Percentiles rank a stretch among this genome's conserved stretches.
Evolutionary conservation across 2,113 vertebrate species (phyloP).

Genomic region (Pollimyrus isidori): DNA sequence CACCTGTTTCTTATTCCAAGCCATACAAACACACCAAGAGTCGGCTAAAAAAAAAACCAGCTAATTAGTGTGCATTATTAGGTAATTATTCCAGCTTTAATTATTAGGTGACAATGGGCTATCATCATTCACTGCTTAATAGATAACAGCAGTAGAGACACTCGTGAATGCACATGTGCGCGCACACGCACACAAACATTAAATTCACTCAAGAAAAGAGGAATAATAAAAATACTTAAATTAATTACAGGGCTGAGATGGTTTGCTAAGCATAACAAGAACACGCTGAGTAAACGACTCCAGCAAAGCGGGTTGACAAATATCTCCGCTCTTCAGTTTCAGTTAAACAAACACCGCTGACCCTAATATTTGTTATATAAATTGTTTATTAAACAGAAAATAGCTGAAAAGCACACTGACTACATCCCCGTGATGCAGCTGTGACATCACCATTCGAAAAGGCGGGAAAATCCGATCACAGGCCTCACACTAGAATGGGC

Average conservation of each 20-base stretch:
- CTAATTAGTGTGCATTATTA: not conserved
- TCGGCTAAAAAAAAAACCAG: not conserved
- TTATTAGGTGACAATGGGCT: not conserved
- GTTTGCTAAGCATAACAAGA: not conserved
- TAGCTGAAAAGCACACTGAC: not conserved
- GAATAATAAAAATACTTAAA: not conserved
- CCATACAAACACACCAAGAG: not conserved
- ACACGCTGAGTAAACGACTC: not conserved
- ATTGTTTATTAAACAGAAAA: not conserved
- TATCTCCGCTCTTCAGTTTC: not conserved
- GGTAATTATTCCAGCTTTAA: conserved; percentile 3
- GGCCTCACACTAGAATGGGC: not conserved
- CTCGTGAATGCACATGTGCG: not conserved
- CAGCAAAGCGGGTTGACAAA: not conserved
- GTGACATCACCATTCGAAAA: not conserved
- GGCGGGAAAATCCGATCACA: not conserved
- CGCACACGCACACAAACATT: not conserved
- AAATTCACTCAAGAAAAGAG: not conserved
- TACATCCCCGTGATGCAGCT: not conserved
- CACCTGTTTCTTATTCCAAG: not conserved
- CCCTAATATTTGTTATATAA: conserved; percentile 1
- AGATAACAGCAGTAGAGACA: not conserved
- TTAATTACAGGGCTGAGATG: not conserved
- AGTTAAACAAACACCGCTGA: not conserved
- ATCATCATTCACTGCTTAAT: not conserved